Evolutionary conservation across 2,797 vertebrate species (phyloP), one percentile per base, ranked within the genome.

Genomic region (Kryptolebias ocellatus): DNA sequence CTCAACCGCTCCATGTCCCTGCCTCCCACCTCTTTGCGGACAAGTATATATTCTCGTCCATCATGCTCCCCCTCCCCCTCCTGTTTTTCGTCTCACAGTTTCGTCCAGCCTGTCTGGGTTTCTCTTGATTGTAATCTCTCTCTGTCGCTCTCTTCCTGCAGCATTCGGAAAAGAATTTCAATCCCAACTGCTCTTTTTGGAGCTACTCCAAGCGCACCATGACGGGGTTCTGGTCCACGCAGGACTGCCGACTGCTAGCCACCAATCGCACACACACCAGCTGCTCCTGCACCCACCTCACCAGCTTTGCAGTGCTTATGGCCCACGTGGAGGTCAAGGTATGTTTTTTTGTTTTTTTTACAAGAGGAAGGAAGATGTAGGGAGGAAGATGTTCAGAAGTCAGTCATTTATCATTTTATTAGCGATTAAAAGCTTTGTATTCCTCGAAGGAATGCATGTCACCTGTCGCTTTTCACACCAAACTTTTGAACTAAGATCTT

Each of bases 161-260:
- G 97, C 96, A 98, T 85, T 98, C 97, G 4, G 95, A 98, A 80
- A 96, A 97, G 89, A 98, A 98, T 94, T 99, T 98, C 93, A 99
- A 99, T 90, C 98, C 98, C 2, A 99, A 98, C 90, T 99, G 98
- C 91, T 98, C 97, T 0, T 99, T 98, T 92, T 99, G 98, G 98
- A 99, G 96, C 91, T 99, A 99, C 87, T 97, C 97, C 53, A 98
- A 98, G 81, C 96, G 95, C 76, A 98, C 96, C 50, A 98, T 99
- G 96, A 97, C 92, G 4, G 98, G 98, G 53, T 95, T 96, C 83
- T 99, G 98, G 98, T 98, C 98, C 60, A 99, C 96, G 1, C 97
- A 99, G 90, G 97, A 97, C 83, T 99, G 98, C 84, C 95, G 97
- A 72, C 95, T 98, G 67, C 89, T 98, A 82, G 94, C 91, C 47